Evolutionary conservation across 1,140 invertebrate species (phyloP).

Genomic region (Trissolcus basalis): DNA sequence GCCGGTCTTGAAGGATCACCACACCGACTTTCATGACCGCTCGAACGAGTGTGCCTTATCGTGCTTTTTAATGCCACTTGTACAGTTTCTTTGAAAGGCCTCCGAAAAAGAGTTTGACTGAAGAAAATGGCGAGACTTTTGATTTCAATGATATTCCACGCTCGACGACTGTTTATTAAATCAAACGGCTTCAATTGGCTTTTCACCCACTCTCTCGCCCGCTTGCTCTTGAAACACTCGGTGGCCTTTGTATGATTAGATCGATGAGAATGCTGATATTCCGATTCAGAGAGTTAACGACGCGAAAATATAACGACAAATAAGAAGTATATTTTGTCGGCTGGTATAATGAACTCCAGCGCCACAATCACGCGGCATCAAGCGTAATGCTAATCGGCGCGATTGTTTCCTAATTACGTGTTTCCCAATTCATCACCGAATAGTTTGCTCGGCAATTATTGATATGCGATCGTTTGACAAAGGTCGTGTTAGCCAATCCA

Average conservation of each 20-base stretch:
- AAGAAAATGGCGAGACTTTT: conserved; percentile 1
- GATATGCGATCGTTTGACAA: conserved; percentile 22
- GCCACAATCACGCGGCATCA: no score
- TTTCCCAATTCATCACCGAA: conserved; percentile 1
- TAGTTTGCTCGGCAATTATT: conserved; percentile 11
- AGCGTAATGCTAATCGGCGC: no score
- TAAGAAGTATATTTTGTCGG: no score
- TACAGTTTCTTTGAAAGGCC: conserved; percentile 9
- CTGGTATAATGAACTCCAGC: no score
- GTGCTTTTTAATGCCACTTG: conserved; percentile 44
- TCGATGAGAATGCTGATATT: neutral
- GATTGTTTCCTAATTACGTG: neutral
- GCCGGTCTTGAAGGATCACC: conserved; percentile 32
- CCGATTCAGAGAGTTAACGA: conserved; percentile 4
- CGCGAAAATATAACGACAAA: neutral
- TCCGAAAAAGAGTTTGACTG: neutral
- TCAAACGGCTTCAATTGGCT: conserved; percentile 4
- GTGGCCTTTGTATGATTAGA: neutral
- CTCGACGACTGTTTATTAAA: conserved; percentile 10
- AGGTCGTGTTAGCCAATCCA: conserved; percentile 10
- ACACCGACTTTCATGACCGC: conserved; percentile 40
- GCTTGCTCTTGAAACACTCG: neutral
- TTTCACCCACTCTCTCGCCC: neutral
- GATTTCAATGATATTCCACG: conserved; percentile 10
- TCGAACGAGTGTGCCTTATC: conserved; percentile 48